Evolutionary conservation across 1,140 invertebrate species (phyloP).

Genomic region (Aphelinus certus): DNA sequence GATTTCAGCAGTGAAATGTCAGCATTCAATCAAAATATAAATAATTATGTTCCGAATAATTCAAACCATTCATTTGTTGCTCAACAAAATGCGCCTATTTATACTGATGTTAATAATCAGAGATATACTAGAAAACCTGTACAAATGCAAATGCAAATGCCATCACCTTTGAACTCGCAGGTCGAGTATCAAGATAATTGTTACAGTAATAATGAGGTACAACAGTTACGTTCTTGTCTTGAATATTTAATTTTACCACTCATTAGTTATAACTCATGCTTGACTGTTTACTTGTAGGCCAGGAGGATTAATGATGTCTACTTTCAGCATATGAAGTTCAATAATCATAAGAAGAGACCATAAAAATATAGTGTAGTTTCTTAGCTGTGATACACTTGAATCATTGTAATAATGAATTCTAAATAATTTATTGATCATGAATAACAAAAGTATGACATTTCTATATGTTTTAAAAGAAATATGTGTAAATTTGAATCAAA

Average conservation of each 20-base stretch:
- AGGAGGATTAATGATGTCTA: slow-evolving; percentile 28
- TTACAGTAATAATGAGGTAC: slow-evolving; percentile 26
- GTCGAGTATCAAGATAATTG: slow-evolving; percentile 23
- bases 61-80: slow-evolving; percentile 4
- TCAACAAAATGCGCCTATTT: slow-evolving; percentile 5
- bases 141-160: slow-evolving; percentile 1
- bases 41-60: slow-evolving; percentile 10
- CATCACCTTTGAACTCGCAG: slow-evolving; percentile 16
- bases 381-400: slow-evolving; percentile 9
- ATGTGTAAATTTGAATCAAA: no score
- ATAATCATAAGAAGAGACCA: slow-evolving; percentile 15
- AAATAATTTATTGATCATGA: slow-evolving; percentile 6
- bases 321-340: slow-evolving; percentile 20
- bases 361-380: slow-evolving; percentile 12
- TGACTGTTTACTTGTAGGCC: slow-evolving; percentile 10
- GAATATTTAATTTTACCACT: not conserved
- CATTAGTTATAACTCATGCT: not conserved
- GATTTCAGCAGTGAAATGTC: slow-evolving; percentile 6
- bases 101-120: slow-evolving; percentile 5
- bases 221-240: not conserved
- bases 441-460: slow-evolving; percentile 16
- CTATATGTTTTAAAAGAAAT: no score
- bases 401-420: slow-evolving; percentile 29
- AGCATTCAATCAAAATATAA: not conserved
- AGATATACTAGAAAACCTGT: slow-evolving; percentile 7